Percentiles rank a stretch among this genome's conserved stretches.
Evolutionary conservation across 2,113 vertebrate species (phyloP).

Genomic region (Ctenomys sociabilis): DNA sequence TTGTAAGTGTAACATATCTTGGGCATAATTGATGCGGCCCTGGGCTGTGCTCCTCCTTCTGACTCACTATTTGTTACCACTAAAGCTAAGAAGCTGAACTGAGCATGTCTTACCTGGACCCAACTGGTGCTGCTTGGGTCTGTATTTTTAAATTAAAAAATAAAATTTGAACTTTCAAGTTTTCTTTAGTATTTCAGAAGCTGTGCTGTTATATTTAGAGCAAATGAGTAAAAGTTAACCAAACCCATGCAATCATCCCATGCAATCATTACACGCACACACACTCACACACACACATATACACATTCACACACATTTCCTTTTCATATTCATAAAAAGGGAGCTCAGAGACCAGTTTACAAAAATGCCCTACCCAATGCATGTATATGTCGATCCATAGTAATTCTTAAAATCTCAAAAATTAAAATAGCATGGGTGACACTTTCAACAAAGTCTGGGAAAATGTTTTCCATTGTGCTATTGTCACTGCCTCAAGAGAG

Average conservation of each 20-base stretch:
- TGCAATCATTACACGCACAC: background rate
- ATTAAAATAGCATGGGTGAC: background rate
- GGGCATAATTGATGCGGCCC: background rate
- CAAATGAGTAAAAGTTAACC: background rate
- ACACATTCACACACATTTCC: background rate
- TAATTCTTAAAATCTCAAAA: slow-evolving; percentile 41
- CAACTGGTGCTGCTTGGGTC: background rate
- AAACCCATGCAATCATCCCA: background rate
- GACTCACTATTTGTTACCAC: slow-evolving; percentile 64
- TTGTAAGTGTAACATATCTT: slow-evolving; percentile 44
- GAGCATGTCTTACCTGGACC: background rate
- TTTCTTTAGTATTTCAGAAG: slow-evolving; percentile 35
- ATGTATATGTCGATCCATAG: background rate
- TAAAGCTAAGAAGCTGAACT: slow-evolving; percentile 57
- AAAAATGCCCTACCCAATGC: background rate
- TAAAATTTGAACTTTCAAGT: slow-evolving; percentile 8
- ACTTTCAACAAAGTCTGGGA: background rate
- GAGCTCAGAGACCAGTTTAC: background rate
- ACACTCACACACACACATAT: rapidly evolving
- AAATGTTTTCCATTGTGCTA: background rate
- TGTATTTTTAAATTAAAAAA: slow-evolving; percentile 38
- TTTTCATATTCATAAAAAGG: background rate
- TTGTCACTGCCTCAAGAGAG: background rate
- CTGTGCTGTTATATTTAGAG: background rate
- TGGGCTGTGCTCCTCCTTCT: background rate